These are phyloP conservation scores for Fundulus diaphanus DNA, from an alignment of 2,797 vertebrate species.

Conservation along the genomic window DNA sequence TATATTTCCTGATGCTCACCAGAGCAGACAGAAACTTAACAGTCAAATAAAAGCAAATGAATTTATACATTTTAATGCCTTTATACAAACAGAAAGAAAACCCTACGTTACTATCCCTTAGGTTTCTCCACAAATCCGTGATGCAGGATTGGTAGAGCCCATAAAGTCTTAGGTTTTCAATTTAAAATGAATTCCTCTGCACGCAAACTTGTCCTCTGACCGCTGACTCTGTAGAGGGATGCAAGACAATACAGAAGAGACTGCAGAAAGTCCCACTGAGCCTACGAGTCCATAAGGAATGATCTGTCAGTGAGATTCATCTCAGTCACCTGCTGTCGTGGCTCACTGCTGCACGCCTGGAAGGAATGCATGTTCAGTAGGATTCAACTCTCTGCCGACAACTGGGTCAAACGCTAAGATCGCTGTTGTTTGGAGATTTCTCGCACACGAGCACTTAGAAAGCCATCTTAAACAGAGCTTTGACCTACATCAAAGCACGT, in stretches of 20 bases:
- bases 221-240: constrained; percentile 26
- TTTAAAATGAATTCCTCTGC: constrained; percentile 16
- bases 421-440: constrained; percentile 27
- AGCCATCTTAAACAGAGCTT: constrained; percentile 33
- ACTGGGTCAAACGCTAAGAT: constrained; percentile 49
- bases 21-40: not conserved
- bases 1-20: not conserved
- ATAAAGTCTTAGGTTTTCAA: not conserved
- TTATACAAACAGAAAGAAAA: not conserved
- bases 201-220: constrained; percentile 31
- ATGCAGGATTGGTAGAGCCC: not conserved
- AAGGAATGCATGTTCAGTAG: constrained; percentile 41
- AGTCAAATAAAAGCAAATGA: not conserved
- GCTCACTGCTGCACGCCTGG: constrained; percentile 34
- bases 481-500: constrained; percentile 49
- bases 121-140: not conserved
- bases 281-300: constrained; percentile 1
- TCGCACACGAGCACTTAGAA: constrained; percentile 23
- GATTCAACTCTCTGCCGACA: constrained; percentile 61
- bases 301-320: constrained; percentile 15
- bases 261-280: constrained; percentile 6
- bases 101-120: not conserved
- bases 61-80: not conserved
- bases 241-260: constrained; percentile 27
- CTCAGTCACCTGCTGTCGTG: constrained; percentile 39